Evolutionary conservation across 2,113 vertebrate genomes (phyloP).

Genomic region (Ia io): DNA sequence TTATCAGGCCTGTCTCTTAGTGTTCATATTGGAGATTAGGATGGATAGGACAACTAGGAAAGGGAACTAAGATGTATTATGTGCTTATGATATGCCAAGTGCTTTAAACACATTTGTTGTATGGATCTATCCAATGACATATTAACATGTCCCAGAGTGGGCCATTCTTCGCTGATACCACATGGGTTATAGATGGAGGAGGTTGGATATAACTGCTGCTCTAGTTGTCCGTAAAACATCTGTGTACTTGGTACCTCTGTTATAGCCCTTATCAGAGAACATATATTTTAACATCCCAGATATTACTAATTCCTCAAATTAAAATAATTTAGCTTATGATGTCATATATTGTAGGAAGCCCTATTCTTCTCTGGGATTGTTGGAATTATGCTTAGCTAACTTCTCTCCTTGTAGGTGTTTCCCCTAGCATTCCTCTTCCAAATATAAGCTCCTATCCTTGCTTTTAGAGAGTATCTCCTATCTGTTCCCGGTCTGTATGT

Average conservation of each 20-base stretch:
- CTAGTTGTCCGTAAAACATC: neutral
- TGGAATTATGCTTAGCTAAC: neutral
- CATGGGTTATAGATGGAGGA: neutral
- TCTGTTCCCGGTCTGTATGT: neutral
- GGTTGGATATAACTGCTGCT: neutral
- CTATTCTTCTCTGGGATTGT: neutral
- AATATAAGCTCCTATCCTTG: neutral
- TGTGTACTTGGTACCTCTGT: neutral
- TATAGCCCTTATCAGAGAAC: neutral
- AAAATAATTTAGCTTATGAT: neutral
- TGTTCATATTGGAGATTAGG: neutral
- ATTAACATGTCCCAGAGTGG: neutral
- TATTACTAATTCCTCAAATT: neutral
- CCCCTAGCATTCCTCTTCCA: neutral
- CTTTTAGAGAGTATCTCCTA: neutral
- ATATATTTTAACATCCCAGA: neutral
- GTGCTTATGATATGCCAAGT: neutral
- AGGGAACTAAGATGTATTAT: neutral
- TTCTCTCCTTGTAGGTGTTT: neutral
- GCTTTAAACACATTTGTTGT: neutral
- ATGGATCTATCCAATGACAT: neutral
- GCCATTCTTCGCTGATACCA: neutral
- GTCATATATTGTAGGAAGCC: neutral
- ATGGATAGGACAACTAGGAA: neutral
- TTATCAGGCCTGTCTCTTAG: neutral